Conservation (phyloP, 2,113 vertebrate genomes). For the Cryptomyrus ogoouensis region DNA sequence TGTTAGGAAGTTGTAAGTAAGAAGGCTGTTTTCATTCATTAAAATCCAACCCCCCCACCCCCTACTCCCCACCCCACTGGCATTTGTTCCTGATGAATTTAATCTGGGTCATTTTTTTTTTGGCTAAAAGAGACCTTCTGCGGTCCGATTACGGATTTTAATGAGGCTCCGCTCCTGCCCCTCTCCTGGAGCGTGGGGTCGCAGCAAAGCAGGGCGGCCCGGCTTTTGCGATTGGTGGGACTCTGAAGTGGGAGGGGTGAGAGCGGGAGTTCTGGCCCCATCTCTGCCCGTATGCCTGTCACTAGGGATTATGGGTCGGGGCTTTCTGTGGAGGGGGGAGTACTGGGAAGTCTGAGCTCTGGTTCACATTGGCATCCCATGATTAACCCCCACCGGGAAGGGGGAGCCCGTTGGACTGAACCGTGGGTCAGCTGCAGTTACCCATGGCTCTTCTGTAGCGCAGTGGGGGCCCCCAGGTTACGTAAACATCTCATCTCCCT, state of each 20-base stretch:
- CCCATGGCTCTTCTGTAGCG: conserved; percentile 62
- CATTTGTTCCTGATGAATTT: neutral
- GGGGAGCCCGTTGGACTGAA: conserved; percentile 23
- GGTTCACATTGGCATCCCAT: conserved; percentile 21
- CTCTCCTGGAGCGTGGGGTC: neutral
- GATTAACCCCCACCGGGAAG: conserved; percentile 39
- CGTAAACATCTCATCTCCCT: conserved; percentile 67
- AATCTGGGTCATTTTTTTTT: conserved; percentile 6
- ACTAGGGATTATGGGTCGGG: conserved; percentile 57
- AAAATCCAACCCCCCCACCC: neutral
- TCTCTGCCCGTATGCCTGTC: conserved; percentile 60
- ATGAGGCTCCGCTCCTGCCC: neutral
- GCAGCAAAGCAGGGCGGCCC: neutral
- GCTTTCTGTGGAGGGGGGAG: conserved; percentile 44
- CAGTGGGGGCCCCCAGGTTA: conserved; percentile 63
- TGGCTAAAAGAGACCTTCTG: neutral
- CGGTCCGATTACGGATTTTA: conserved; percentile 14
- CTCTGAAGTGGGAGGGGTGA: conserved; percentile 32
- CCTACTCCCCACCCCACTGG: neutral
- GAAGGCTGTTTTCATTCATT: conserved; percentile 7
- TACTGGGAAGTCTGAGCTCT: conserved; percentile 60
- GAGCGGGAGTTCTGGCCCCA: conserved; percentile 47
- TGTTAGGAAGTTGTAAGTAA: neutral
- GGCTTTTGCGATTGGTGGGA: neutral
- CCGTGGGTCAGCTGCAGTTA: conserved; percentile 52